phyloP scores from a whole-genome alignment of 2,113 vertebrate genomes.

The Pseudopipra pipra region DNA sequence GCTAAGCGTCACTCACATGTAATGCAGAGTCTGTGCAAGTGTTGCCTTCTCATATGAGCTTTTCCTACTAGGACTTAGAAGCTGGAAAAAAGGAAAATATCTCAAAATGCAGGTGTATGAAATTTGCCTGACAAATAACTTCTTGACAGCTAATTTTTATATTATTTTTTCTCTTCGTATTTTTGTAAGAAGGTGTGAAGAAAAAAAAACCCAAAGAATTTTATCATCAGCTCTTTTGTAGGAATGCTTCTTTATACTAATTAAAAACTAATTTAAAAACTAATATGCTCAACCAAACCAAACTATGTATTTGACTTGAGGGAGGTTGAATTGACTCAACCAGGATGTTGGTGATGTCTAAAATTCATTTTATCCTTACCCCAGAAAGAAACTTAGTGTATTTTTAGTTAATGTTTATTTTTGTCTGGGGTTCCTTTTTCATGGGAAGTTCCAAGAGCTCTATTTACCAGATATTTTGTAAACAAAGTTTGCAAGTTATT shows the following conservation, averaged over 20 bases:
- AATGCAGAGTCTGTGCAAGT: neutral
- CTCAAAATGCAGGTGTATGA: neutral
- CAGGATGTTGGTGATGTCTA: conserved; percentile 13
- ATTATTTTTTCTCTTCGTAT: neutral
- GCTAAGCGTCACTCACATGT: neutral
- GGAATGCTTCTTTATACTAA: neutral
- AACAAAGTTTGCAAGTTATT: neutral
- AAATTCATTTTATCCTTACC: neutral
- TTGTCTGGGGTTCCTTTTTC: conserved; percentile 6
- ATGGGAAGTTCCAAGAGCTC: neutral
- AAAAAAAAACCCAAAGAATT: neutral
- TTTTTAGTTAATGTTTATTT: conserved; percentile 30
- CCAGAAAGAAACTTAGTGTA: neutral
- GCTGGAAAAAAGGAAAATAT: neutral
- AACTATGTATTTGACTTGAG: neutral
- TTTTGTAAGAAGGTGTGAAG: neutral
- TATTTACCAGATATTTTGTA: neutral
- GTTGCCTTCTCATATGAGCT: neutral
- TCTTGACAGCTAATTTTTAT: neutral
- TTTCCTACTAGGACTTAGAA: neutral
- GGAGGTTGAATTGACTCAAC: conserved; percentile 8
- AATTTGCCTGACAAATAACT: neutral
- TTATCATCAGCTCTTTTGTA: neutral
- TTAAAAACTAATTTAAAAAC: neutral
- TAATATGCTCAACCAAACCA: neutral